phyloP scores from a whole-genome alignment of 2,113 vertebrate genomes.

The Henicopernis longicauda region DNA sequence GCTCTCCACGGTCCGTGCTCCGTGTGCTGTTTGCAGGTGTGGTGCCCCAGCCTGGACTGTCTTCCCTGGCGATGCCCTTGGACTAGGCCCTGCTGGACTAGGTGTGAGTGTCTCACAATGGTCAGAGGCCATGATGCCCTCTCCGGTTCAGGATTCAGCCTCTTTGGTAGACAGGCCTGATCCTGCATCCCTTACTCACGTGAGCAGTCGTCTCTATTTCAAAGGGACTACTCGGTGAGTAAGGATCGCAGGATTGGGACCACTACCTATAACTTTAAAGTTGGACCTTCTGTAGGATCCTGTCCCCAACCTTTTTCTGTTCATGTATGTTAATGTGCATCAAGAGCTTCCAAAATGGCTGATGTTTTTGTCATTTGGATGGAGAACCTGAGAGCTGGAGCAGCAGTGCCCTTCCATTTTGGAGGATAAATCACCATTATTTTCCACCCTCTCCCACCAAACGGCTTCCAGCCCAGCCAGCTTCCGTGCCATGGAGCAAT shows the following conservation, averaged over 20 bases:
- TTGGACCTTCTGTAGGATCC: neutral
- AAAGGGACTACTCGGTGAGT: slow-evolving; percentile 60
- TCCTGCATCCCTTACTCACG: slow-evolving; percentile 56
- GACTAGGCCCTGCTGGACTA: neutral
- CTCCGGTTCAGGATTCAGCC: neutral
- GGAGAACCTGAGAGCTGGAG: neutral
- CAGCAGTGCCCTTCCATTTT: neutral
- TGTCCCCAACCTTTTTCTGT: neutral
- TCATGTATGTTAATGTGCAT: neutral
- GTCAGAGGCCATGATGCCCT: neutral
- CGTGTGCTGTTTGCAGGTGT: neutral
- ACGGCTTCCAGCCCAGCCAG: neutral
- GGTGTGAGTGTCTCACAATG: fast-evolving
- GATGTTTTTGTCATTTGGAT: neutral
- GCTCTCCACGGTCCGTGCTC: neutral
- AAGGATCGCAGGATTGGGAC: slow-evolving; percentile 59
- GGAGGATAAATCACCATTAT: neutral
- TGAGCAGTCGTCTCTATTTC: slow-evolving; percentile 54
- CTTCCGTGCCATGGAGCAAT: neutral
- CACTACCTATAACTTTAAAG: slow-evolving; percentile 40
- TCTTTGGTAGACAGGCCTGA: slow-evolving; percentile 49
- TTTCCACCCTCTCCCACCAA: neutral
- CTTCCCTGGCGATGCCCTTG: neutral
- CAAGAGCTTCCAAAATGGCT: neutral
- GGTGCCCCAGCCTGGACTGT: neutral